Conservation (phyloP, 2,888 invertebrate genomes). For the Lasius platythorax region DNA sequence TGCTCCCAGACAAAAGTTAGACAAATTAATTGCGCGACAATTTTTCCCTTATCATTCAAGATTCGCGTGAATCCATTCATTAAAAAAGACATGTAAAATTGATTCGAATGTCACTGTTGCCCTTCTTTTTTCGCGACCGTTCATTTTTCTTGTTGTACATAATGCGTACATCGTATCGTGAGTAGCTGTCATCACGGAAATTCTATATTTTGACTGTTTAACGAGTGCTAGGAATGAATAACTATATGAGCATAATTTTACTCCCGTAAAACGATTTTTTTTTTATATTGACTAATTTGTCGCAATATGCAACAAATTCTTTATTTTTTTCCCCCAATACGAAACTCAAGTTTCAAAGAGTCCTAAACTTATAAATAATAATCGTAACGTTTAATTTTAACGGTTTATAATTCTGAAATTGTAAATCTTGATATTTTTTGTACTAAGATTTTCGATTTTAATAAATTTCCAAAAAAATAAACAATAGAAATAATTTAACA, state of each 20-base stretch:
- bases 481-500: no score
- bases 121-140: not conserved
- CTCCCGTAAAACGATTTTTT: no score
- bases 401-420: no score
- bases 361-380: no score
- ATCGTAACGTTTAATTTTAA: no score
- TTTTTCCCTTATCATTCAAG: not conserved
- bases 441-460: no score
- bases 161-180: not conserved
- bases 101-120: not conserved
- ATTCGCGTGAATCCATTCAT: not conserved
- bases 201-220: not conserved
- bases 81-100: not conserved
- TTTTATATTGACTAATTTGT: no score
- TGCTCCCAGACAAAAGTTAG: not conserved
- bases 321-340: no score
- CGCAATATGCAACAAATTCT: not conserved
- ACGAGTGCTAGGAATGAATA: not conserved
- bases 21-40: slow-evolving; percentile 5
- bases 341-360: no score
- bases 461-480: no score
- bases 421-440: no score
- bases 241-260: no score
- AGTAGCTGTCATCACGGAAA: not conserved
- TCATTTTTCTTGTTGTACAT: not conserved